Evolutionary conservation across 2,797 vertebrate species (phyloP).

Genomic region (Acipenser oxyrinchus): DNA sequence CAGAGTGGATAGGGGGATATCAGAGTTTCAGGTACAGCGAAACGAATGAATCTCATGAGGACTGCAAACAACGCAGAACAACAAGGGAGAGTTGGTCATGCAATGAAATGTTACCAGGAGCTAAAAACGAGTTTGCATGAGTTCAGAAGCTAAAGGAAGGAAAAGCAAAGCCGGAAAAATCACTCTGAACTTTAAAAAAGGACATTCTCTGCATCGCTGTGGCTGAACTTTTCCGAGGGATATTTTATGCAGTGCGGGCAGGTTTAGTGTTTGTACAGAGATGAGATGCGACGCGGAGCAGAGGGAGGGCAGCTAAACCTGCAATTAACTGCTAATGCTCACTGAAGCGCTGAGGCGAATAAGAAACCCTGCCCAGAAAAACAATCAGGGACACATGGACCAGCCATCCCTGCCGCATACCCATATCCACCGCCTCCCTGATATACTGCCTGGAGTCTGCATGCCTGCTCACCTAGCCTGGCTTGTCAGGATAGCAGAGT

Average conservation of each 20-base stretch:
- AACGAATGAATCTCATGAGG: too few relatives aligned
- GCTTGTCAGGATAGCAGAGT: too few relatives aligned
- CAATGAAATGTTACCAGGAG: slow-evolving; percentile 19
- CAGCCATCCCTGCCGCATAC: too few relatives aligned
- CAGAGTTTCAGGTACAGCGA: too few relatives aligned
- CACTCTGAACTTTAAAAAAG: not conserved
- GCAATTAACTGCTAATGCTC: slow-evolving; percentile 10
- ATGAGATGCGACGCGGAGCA: not conserved
- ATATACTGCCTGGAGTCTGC: too few relatives aligned
- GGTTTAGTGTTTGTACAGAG: not conserved
- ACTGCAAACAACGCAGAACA: not conserved
- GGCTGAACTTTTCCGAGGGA: not conserved
- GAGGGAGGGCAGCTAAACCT: not conserved
- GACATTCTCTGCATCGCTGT: too few relatives aligned
- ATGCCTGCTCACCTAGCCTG: too few relatives aligned
- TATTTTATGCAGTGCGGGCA: not conserved
- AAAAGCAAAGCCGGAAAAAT: slow-evolving; percentile 4
- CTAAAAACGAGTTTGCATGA: not conserved
- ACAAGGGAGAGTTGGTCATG: slow-evolving; percentile 31
- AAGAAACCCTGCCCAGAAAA: too few relatives aligned
- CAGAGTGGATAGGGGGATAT: too few relatives aligned
- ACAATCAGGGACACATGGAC: too few relatives aligned
- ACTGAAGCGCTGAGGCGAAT: not conserved
- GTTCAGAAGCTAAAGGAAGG: not conserved
- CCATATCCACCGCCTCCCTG: too few relatives aligned